Conservation (phyloP, 64 coral and sea anemone species). For the Montipora foliosa region DNA sequence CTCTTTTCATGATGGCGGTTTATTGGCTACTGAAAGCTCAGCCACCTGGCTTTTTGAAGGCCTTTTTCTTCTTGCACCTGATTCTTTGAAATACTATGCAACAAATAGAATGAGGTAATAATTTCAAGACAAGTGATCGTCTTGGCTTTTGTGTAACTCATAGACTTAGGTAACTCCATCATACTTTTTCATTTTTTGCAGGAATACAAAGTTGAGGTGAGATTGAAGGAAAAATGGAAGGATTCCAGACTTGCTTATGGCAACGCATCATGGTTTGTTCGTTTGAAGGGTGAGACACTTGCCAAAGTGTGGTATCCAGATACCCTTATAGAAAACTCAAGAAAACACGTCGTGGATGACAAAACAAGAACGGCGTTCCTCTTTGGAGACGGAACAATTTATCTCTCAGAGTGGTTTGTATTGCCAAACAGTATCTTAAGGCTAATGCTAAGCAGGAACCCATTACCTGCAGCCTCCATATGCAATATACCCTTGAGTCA, state of each 20-base stretch:
- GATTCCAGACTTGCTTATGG: conserved; percentile 30
- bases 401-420: conserved; percentile 35
- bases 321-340: conserved; percentile 31
- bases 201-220: conserved; percentile 42
- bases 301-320: conserved; percentile 36
- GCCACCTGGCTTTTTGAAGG: no score
- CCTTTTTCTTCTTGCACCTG: no score
- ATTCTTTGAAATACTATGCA: no score
- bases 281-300: neutral
- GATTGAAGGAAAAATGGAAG: conserved; percentile 20
- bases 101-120: no score
- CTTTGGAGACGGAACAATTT: conserved; percentile 40
- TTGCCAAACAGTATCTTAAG: neutral
- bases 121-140: no score
- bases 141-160: no score
- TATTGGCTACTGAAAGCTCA: no score
- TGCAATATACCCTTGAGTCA: no score
- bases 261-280: conserved; percentile 23
- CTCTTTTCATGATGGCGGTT: no score
- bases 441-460: no score
- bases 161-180: no score
- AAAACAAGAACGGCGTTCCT: conserved; percentile 17
- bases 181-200: neutral
- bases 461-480: no score
- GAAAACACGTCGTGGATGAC: conserved; percentile 36